Conservation (phyloP, 2,113 vertebrate genomes). For the Aegotheles bennettii region DNA sequence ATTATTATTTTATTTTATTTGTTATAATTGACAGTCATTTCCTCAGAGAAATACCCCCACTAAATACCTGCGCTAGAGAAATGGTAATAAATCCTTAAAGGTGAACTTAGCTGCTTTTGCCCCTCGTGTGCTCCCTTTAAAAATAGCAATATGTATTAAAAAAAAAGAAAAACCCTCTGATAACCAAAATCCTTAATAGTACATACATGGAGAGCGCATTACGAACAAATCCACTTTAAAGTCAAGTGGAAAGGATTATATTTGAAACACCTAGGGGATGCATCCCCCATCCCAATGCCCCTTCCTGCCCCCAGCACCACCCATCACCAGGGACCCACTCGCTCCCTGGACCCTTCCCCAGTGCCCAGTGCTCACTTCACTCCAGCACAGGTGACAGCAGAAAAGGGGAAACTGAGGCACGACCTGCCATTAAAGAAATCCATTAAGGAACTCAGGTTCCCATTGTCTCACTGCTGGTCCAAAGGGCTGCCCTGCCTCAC, state of each 20-base stretch:
- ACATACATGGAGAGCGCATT: background rate
- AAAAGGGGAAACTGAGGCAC: slow-evolving; percentile 13
- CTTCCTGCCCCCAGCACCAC: rapidly evolving
- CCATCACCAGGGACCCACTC: background rate
- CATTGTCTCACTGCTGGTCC: background rate
- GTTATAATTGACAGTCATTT: slow-evolving; percentile 23
- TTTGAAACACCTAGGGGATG: background rate
- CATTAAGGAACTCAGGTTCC: rapidly evolving
- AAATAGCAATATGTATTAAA: background rate
- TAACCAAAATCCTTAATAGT: background rate
- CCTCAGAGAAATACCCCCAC: background rate
- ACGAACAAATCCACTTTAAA: slow-evolving; percentile 10
- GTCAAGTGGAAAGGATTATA: background rate
- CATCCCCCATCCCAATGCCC: rapidly evolving
- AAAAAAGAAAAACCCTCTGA: background rate
- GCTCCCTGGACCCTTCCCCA: background rate
- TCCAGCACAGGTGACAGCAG: background rate
- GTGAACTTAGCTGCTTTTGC: slow-evolving; percentile 29
- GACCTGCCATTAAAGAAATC: rapidly evolving
- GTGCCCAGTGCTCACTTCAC: background rate
- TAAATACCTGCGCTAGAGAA: slow-evolving; percentile 3
- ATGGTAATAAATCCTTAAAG: slow-evolving; percentile 36
- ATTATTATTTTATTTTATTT: slow-evolving; percentile 3
- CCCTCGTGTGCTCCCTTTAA: background rate
- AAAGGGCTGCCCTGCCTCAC: background rate